Evolutionary conservation across 2,797 vertebrate genomes (phyloP).

Genomic region (Galaxias olidus): DNA sequence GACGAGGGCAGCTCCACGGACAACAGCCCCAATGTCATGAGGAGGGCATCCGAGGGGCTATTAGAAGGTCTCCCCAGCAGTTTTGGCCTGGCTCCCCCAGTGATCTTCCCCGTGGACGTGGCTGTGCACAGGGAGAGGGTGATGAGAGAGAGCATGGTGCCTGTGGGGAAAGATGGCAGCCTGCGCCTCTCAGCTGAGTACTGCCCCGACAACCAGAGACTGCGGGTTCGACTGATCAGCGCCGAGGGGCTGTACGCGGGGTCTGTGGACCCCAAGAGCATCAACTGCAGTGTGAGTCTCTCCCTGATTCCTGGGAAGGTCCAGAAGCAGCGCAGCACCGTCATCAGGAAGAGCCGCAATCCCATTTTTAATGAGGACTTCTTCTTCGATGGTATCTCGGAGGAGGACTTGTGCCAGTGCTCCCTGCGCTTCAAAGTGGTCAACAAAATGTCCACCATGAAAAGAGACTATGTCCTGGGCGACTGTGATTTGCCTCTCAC

Average conservation of each 20-base stretch:
- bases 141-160: conserved; percentile 73
- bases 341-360: conserved; percentile 85
- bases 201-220: conserved; percentile 77
- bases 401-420: conserved; percentile 75
- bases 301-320: conserved; percentile 80
- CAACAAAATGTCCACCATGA: conserved; percentile 85
- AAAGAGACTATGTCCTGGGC: conserved; percentile 79
- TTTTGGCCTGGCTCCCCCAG: conserved; percentile 72
- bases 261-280: conserved; percentile 76
- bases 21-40: conserved; percentile 84
- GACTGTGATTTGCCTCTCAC: conserved; percentile 74
- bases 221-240: conserved; percentile 86
- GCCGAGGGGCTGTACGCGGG: conserved; percentile 79
- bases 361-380: conserved; percentile 92
- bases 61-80: conserved; percentile 55
- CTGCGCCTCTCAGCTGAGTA: conserved; percentile 84
- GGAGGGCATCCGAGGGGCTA: conserved; percentile 79
- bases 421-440: conserved; percentile 84
- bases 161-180: conserved; percentile 75
- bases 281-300: conserved; percentile 86
- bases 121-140: conserved; percentile 71
- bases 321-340: conserved; percentile 84
- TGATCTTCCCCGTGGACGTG: conserved; percentile 77
- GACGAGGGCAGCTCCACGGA: conserved; percentile 91
- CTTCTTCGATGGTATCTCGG: conserved; percentile 83